phyloP scores from a whole-genome alignment of 2,797 vertebrate genomes.

The Falco peregrinus region DNA sequence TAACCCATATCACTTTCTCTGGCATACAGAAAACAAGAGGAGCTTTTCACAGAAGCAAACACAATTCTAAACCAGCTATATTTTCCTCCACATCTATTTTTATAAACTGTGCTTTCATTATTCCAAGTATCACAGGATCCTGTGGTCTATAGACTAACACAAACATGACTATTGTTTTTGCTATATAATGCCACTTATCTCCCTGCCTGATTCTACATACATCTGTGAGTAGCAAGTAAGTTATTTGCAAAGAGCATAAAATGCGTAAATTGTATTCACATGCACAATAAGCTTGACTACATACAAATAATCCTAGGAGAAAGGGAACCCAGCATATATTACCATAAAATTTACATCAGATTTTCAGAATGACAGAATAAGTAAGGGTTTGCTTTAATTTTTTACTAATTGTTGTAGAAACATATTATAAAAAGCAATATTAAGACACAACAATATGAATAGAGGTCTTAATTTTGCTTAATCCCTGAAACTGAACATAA shows the following conservation, averaged over 20 bases:
- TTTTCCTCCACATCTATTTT: background rate
- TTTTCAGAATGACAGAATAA: background rate
- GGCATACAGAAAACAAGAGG: background rate
- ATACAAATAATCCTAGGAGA: background rate
- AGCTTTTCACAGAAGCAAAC: background rate
- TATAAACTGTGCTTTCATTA: slow-evolving; percentile 44
- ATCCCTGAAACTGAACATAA: background rate
- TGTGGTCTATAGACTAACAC: slow-evolving; percentile 9
- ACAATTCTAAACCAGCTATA: background rate
- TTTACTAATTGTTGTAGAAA: background rate
- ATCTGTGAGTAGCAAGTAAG: background rate
- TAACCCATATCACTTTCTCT: background rate
- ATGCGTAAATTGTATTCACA: background rate
- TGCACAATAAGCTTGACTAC: background rate
- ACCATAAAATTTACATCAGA: background rate
- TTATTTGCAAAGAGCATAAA: slow-evolving; percentile 5
- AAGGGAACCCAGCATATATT: background rate
- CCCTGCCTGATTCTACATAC: background rate
- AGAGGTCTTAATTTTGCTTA: background rate
- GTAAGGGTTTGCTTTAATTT: background rate
- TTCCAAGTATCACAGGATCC: background rate
- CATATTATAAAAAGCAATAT: background rate
- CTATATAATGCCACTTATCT: background rate
- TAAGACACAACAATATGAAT: background rate
- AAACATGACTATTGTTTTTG: background rate